Conservation (phyloP, 2,888 invertebrate species). For the Spialia ferax region DNA sequence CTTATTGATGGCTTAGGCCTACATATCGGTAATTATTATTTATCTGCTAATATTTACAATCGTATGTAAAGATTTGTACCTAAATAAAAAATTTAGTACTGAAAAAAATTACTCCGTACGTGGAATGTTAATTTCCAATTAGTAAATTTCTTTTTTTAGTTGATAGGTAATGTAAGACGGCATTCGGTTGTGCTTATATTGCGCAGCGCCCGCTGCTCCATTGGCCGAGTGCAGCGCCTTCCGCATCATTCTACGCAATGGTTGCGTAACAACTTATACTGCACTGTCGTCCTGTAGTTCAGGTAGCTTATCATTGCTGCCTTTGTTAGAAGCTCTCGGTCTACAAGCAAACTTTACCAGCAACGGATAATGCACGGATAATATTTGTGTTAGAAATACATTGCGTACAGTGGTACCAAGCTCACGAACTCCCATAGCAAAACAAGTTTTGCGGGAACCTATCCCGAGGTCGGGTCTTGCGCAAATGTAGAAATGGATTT, state of each 20-base stretch:
- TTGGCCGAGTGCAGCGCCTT: constrained; percentile 80
- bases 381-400: constrained; percentile 11
- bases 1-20: constrained; percentile 5
- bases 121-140: neutral
- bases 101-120: no score
- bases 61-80: neutral
- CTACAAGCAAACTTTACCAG: neutral
- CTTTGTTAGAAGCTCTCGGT: neutral
- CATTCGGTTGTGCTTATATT: constrained; percentile 42
- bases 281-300: constrained; percentile 41
- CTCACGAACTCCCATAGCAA: constrained; percentile 56
- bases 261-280: constrained; percentile 66
- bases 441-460: constrained; percentile 76
- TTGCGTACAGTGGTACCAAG: constrained; percentile 37
- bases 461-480: constrained; percentile 76
- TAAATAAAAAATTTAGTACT: no score
- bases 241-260: constrained; percentile 77
- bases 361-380: constrained; percentile 6
- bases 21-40: neutral
- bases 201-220: constrained; percentile 66
- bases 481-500: constrained; percentile 75
- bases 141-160: neutral
- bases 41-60: neutral
- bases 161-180: neutral
- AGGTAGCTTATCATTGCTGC: constrained; percentile 48